These are phyloP conservation scores for Diabrotica balteata DNA, from an alignment of 2,888 invertebrate species.

Conservation along the genomic window DNA sequence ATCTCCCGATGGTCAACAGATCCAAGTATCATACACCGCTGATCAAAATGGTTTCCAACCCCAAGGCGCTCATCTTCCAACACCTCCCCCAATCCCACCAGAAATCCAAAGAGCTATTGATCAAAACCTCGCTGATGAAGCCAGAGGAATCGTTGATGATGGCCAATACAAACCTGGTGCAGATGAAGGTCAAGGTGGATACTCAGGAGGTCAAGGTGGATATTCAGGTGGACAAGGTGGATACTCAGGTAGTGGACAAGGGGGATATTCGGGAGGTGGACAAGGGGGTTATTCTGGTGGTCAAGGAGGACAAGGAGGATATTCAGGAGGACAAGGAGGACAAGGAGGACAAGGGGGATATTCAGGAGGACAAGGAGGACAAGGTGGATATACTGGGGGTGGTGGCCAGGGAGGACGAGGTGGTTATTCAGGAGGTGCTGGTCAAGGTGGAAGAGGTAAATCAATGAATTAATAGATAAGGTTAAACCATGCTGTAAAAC, in stretches of 20 bases:
- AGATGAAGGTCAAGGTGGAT: conserved; percentile 38
- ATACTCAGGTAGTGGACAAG: conserved; percentile 13
- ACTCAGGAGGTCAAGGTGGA: conserved; percentile 29
- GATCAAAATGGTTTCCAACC: conserved; percentile 67
- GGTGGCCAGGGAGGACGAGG: conserved; percentile 19
- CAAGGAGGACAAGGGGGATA: conserved; percentile 17
- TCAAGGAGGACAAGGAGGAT: conserved; percentile 4
- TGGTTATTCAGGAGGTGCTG: neutral
- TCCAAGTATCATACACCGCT: conserved; percentile 64
- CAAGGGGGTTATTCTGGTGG: conserved; percentile 24
- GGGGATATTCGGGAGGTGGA: conserved; percentile 23
- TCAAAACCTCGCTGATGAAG: conserved; percentile 50
- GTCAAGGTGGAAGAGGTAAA: too few relatives aligned
- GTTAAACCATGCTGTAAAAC: too few relatives aligned
- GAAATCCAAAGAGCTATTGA: conserved; percentile 61
- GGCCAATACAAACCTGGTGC: conserved; percentile 47
- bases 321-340: conserved; percentile 24
- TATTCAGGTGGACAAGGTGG: conserved; percentile 22
- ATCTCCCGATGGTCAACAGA: conserved; percentile 52
- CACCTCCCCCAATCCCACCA: conserved; percentile 67
- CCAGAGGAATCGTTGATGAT: conserved; percentile 47
- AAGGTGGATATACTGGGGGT: conserved; percentile 22
- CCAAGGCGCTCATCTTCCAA: conserved; percentile 65
- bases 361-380: conserved; percentile 14
- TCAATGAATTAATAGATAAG: too few relatives aligned